Base-by-base conservation (phyloP, 2,888 invertebrate species). In the Dusona sp. region DNA sequence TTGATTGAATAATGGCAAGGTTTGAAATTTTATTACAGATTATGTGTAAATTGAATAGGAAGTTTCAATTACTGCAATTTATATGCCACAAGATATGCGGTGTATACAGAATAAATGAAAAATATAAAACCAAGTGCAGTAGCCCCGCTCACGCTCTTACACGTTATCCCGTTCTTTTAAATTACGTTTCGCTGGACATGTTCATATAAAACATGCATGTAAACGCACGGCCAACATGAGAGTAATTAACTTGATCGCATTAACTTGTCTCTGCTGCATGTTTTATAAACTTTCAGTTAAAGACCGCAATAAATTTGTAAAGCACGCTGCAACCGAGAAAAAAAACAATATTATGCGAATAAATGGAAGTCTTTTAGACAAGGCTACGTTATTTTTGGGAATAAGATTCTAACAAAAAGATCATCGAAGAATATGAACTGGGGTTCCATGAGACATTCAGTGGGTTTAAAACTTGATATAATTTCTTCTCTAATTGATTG, bases 161-260 rank as follows among this genome's bases (percentile, higher is more conserved):
- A 9, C 19, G 57, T 42, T 64, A 68, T 38, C 29, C 48, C 38
- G 48, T 67, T 74, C 57, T 79, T 79, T 36, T 33, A n/a, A 72
- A 78, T 68, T 54, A 64, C 64, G 57, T 57, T 73, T 85, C 65
- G 77, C 54, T 77, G n/a, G 51, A 22, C n/a, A 42, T 22, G 57
- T 45, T 29, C 57, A 3, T 54, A 22, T 67, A 70, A 13, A 61
- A 57, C 54, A 67, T 36, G 48, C 67, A 75, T 68, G 68, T 68
- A 79, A 54, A 74, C 22, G 73, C 4, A 36, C 36, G 22, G 3
- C 8, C 42, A 9, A 48, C 70, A 70, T 74, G 68, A 83, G 65
- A 79, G 68, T 82, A 77, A 84, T 84, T 75, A 82, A 87, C 64
- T 84, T 84, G 78, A 87, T 87, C 84, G 79, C 74, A 48, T 87